A percentile compares a stretch with the other conserved stretches of the same genome.
Conservation (phyloP, 2,113 vertebrate genomes). For the Petrocephalus zakoni region DNA sequence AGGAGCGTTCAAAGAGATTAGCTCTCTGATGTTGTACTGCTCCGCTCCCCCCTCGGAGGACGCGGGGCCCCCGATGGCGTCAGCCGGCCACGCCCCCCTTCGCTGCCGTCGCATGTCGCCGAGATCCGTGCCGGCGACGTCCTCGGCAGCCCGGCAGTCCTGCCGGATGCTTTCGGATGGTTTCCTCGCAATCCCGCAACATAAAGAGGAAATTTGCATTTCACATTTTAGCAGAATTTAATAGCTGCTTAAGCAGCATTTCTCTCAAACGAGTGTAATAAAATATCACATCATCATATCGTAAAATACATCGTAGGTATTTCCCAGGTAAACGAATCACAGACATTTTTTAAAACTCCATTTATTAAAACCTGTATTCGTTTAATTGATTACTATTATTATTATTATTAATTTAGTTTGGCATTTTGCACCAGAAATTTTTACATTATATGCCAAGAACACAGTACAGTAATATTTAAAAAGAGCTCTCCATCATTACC, state of each 20-base stretch:
- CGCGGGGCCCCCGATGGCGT: not conserved
- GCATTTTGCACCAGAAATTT: not conserved
- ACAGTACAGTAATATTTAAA: not conserved
- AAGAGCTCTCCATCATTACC: not conserved
- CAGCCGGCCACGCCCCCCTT: not conserved
- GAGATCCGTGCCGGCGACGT: not conserved
- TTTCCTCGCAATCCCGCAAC: not conserved
- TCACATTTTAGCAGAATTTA: slow-evolving; percentile 3
- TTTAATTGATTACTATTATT: not conserved
- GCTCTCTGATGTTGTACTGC: not conserved
- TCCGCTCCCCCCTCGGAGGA: not conserved
- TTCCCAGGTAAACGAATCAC: not conserved
- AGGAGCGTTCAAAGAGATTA: not conserved
- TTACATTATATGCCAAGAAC: not conserved
- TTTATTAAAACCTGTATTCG: not conserved
- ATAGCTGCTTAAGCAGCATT: slow-evolving; percentile 3
- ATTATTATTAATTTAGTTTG: not conserved
- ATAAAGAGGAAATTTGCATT: not conserved
- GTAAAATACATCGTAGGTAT: not conserved
- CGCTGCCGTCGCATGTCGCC: not conserved
- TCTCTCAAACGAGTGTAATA: not conserved
- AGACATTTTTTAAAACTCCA: not conserved
- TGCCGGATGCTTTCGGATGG: not conserved
- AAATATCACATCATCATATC: not conserved
- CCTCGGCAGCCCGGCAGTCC: not conserved